A percentile compares a stretch with the other conserved stretches of the same genome.
phyloP scores from a whole-genome alignment of 2,113 vertebrate genomes.

The Caranx melampygus region DNA sequence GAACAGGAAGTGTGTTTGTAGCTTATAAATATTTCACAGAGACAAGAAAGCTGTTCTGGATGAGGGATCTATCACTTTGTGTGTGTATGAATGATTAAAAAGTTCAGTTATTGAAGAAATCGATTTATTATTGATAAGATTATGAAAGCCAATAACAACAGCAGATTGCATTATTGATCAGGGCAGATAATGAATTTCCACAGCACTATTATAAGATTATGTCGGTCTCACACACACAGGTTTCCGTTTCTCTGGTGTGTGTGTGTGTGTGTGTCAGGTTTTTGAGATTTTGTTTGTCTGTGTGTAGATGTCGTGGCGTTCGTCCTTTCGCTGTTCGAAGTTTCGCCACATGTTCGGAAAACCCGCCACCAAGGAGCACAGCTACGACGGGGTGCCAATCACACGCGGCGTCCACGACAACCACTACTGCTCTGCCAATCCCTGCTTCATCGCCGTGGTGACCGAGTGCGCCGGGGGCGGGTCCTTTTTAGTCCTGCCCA shows the following conservation, averaged over 20 bases:
- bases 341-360: constrained; percentile 93
- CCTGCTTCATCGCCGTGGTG: constrained; percentile 93
- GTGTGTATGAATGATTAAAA: constrained; percentile 27
- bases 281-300: background rate
- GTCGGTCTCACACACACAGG: background rate
- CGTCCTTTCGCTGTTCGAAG: constrained; percentile 89
- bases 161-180: constrained; percentile 74
- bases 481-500: constrained; percentile 91
- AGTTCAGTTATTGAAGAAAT: constrained; percentile 44
- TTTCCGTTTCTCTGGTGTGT: background rate
- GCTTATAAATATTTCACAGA: constrained; percentile 58
- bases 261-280: background rate
- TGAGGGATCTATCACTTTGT: background rate
- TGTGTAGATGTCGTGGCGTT: constrained; percentile 91
- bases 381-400: constrained; percentile 91
- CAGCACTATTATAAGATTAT: constrained; percentile 42
- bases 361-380: constrained; percentile 85
- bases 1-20: constrained; percentile 51
- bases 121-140: constrained; percentile 76
- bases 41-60: constrained; percentile 15
- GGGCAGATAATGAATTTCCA: constrained; percentile 44
- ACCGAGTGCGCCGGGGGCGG: constrained; percentile 93
- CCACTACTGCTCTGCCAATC: constrained; percentile 93
- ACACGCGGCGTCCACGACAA: constrained; percentile 93
- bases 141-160: constrained; percentile 60